phyloP scores from a whole-genome alignment of 1,140 invertebrate species.

The Lordiphosa stackelbergi region DNA sequence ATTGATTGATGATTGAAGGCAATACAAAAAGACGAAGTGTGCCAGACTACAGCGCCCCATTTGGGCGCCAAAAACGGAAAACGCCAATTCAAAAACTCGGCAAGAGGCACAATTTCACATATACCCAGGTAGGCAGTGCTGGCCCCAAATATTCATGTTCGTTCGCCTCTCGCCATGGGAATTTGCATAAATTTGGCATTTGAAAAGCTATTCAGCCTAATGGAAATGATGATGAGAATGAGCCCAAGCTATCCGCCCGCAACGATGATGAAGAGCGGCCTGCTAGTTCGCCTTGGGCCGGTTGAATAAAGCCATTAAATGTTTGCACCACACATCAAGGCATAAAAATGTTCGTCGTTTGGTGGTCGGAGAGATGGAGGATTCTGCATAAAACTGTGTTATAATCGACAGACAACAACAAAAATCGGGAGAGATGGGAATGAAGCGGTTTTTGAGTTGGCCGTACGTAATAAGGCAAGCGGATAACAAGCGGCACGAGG shows the following conservation, averaged over 20 bases:
- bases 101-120: constrained; percentile 59
- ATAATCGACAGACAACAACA: constrained; percentile 22
- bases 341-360: constrained; percentile 40
- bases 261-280: constrained; percentile 47
- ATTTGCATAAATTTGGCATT: constrained; percentile 73
- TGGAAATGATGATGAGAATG: constrained; percentile 63
- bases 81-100: constrained; percentile 52
- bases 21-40: constrained; percentile 47
- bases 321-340: constrained; percentile 41
- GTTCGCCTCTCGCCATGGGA: constrained; percentile 22
- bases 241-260: constrained; percentile 11
- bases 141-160: constrained; percentile 59
- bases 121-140: constrained; percentile 31
- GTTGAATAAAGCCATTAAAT: constrained; percentile 61
- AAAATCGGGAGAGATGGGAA: constrained; percentile 5
- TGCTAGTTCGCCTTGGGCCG: constrained; percentile 13
- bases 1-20: constrained; percentile 64
- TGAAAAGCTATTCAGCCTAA: constrained; percentile 69
- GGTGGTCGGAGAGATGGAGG: constrained; percentile 7
- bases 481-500: background rate
- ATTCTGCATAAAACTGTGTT: constrained; percentile 21
- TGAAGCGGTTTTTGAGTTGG: constrained; percentile 1
- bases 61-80: constrained; percentile 44
- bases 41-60: constrained; percentile 10
- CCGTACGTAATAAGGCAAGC: constrained; percentile 6